These are phyloP conservation scores for Ichneumoninae sp. DNA, from an alignment of 2,888 invertebrate species.

Conservation along the genomic window DNA sequence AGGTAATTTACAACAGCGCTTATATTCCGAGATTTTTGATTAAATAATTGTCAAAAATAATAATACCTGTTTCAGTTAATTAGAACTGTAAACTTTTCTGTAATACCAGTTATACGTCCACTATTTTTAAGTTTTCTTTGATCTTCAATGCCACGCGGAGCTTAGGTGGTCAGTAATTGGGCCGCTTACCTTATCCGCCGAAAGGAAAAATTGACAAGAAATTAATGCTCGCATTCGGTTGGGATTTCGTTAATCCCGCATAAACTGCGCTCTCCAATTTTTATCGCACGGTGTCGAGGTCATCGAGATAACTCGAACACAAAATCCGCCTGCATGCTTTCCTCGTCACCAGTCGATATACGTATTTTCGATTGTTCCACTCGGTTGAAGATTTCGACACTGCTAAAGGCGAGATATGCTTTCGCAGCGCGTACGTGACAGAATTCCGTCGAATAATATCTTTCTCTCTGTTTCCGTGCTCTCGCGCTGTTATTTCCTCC, in stretches of 20 bases:
- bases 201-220: neutral
- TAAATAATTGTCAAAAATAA: no score
- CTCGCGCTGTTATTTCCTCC: neutral
- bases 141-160: no score
- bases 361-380: constrained; percentile 55
- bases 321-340: neutral
- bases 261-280: neutral
- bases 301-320: neutral
- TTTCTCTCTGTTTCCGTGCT: constrained; percentile 24
- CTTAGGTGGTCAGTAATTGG: no score
- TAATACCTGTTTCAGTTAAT: no score
- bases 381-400: constrained; percentile 46
- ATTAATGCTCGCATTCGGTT: neutral
- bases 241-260: neutral
- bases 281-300: neutral
- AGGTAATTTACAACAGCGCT: no score
- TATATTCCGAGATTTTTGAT: no score
- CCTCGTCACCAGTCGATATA: constrained; percentile 12
- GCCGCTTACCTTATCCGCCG: neutral
- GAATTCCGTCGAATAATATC: constrained; percentile 49
- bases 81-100: no score
- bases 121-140: no score
- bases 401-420: constrained; percentile 36
- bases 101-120: no score
- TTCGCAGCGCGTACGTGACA: constrained; percentile 49